A percentile compares a stretch with the other conserved stretches of the same genome.
Conservation (phyloP, 1,140 invertebrate species). For the Bombus picipes region DNA sequence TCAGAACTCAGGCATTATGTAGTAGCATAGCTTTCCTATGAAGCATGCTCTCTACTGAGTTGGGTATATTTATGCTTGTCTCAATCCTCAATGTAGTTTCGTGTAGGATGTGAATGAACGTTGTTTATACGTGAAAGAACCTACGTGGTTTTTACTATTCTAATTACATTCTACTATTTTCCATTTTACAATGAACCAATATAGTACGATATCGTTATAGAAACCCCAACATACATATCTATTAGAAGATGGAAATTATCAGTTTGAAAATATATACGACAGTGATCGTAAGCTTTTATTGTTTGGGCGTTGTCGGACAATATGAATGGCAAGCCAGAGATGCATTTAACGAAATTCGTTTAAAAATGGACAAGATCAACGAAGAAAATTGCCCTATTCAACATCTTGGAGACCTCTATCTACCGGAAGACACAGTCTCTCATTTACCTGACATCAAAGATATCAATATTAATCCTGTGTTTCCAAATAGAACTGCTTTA, state of each 20-base stretch:
- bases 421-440: conserved; percentile 92
- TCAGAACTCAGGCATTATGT: conserved; percentile 32
- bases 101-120: not conserved
- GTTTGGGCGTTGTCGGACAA: conserved; percentile 88
- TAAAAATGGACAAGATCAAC: conserved; percentile 90
- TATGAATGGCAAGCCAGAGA: conserved; percentile 95
- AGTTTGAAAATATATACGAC: not conserved
- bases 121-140: not conserved
- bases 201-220: not conserved
- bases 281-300: conserved; percentile 61
- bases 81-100: not conserved
- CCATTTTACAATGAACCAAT: not conserved
- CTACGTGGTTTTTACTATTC: not conserved
- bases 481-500: conserved; percentile 96
- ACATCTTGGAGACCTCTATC: conserved; percentile 91
- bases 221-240: not conserved
- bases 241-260: conserved; percentile 6
- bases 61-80: conserved; percentile 43
- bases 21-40: not conserved
- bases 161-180: not conserved
- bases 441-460: conserved; percentile 97
- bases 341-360: conserved; percentile 93
- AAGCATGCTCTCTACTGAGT: not conserved
- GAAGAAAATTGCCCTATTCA: conserved; percentile 94
- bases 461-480: conserved; percentile 96